Base-by-base conservation (phyloP, 2,888 invertebrate species). In the Busseola fusca region DNA sequence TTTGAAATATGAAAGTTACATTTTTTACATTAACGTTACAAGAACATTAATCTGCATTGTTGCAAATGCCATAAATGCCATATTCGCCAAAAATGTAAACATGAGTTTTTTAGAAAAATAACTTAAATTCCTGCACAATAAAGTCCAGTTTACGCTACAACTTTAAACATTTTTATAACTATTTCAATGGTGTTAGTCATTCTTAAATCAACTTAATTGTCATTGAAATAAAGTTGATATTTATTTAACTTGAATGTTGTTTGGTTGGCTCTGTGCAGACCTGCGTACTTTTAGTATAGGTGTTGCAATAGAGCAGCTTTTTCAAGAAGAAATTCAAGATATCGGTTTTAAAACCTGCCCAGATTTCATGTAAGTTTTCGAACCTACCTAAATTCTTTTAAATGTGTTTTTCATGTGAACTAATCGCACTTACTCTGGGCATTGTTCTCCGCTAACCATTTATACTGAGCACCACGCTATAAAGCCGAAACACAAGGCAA, bases 401-500 rank as follows among this genome's bases (percentile, higher is more conserved):
- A 30, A 10, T 30, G 30, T 10, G 10, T 10, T 56, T 21, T 30
- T 21, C 10, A 21, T 56, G 4, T 21, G 21, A 21, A 30, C 30
- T 56, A 56, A 21, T 5, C 10, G 30, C 5, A 30, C 30, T 56
- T 34, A 12, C 21, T 30, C 4, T 54, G 16, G 3, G 6, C 1
- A 4, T 30, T 21, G 5, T 30, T 56, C 1, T 66, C 60, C 81
- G 81, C 81, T 68, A 30, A 56, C 63, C 48, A 69, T 60, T 64
- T 62, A 21, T 76, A 45, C 37, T 79, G 82, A 79, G 72, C 63
- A 84, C 86, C 86, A 82, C 66, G 72, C 81, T 65, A 78, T 81
- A 84, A 87, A 87, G 85, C 77, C 85, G 81, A 89, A 91, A 89
- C 88, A 89, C 87, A 86, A 87, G 86, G 89, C 90, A 90, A 91